phyloP scores from a whole-genome alignment of 2,888 invertebrate species.

The Napeogenes sylphis region DNA sequence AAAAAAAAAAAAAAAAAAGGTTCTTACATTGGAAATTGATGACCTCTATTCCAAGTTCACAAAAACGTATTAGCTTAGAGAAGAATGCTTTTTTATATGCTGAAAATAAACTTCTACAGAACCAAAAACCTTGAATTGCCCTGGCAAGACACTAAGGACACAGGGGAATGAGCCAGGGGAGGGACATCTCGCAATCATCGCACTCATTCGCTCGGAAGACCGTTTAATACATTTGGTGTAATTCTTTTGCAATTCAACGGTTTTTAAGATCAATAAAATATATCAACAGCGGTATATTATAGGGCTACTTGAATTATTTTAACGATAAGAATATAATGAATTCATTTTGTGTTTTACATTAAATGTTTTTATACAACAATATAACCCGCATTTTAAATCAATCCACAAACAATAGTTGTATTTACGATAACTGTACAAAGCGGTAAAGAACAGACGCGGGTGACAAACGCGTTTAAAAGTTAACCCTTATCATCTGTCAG shows the following conservation, averaged over 20 bases:
- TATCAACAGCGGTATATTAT: background rate
- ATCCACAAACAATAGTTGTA: conserved; percentile 9
- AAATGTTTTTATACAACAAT: background rate
- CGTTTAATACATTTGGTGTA: conserved; percentile 53
- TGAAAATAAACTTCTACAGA: background rate
- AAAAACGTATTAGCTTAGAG: too few species aligned
- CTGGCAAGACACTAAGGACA: background rate
- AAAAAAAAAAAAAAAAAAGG: too few species aligned
- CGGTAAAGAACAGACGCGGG: conserved; percentile 29
- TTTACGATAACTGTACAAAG: conserved; percentile 28
- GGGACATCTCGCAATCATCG: conserved; percentile 44
- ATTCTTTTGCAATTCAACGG: conserved; percentile 30
- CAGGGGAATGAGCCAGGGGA: background rate
- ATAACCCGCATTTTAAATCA: conserved; percentile 4
- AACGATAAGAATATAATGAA: too few species aligned
- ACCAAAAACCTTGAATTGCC: background rate
- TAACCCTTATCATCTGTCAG: conserved; percentile 48
- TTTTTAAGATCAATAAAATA: conserved; percentile 7
- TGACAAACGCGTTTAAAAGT: conserved; percentile 45
- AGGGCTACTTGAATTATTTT: background rate
- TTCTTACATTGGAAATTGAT: too few species aligned
- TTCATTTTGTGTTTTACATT: too few species aligned
- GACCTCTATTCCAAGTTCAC: too few species aligned
- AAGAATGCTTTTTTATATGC: background rate
- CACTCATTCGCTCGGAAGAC: conserved; percentile 50